A percentile compares a stretch with the other conserved stretches of the same genome.
These are phyloP conservation scores for Chaenocephalus aceratus DNA, from an alignment of 2,113 vertebrate genomes.

Conservation along the genomic window DNA sequence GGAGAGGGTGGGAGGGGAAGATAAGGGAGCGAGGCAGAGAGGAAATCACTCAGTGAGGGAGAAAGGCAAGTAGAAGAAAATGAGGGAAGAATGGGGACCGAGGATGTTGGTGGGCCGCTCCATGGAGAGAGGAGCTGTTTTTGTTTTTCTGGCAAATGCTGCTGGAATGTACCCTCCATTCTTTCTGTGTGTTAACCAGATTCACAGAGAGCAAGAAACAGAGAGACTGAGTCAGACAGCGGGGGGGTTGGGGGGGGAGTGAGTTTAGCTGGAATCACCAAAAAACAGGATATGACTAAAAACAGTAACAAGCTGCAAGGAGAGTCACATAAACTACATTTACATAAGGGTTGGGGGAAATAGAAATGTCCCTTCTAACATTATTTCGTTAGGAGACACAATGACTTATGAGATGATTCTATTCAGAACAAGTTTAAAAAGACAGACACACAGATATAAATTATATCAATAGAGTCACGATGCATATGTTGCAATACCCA, in stretches of 20 bases:
- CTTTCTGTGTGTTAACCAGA: conserved; percentile 32
- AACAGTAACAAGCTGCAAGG: not conserved
- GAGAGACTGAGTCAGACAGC: conserved; percentile 31
- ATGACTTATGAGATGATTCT: too few relatives aligned
- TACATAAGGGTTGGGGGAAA: too few relatives aligned
- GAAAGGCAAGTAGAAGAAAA: conserved; percentile 45
- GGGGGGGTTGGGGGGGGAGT: not conserved
- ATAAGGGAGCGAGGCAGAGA: conserved; percentile 19
- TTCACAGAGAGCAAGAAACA: conserved; percentile 29
- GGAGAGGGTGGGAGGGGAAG: not conserved
- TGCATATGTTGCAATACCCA: too few relatives aligned
- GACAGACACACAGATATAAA: too few relatives aligned
- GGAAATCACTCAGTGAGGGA: conserved; percentile 39
- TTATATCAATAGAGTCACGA: too few relatives aligned
- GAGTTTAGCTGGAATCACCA: conserved; percentile 36
- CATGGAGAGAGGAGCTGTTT: conserved; percentile 55
- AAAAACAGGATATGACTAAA: conserved; percentile 59
- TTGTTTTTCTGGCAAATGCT: conserved; percentile 55
- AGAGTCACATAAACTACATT: too few relatives aligned
- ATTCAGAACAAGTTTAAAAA: too few relatives aligned
- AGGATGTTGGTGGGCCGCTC: conserved; percentile 44
- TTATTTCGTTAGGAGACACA: too few relatives aligned
- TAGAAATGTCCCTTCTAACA: too few relatives aligned
- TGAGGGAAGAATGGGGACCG: conserved; percentile 37
- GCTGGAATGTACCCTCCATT: conserved; percentile 53